Percentiles rank a stretch among this genome's conserved stretches.
Conservation (phyloP, 1,140 invertebrate genomes). For the Diprion similis region DNA sequence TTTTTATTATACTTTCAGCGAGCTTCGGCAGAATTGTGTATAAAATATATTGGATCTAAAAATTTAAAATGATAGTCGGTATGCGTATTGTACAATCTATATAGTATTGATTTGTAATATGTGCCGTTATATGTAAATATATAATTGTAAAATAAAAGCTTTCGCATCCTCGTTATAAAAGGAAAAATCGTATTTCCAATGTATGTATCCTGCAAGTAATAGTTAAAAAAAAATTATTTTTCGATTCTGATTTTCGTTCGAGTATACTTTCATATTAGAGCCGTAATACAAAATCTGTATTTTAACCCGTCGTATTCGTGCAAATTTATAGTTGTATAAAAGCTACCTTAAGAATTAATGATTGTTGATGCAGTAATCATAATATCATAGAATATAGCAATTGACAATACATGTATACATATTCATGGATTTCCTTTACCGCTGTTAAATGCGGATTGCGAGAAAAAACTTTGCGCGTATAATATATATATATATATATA, state of each 20-base stretch:
- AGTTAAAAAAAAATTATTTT: no score
- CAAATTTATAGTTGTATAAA: slow-evolving; percentile 45
- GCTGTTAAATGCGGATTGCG: not conserved
- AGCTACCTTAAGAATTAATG: slow-evolving; percentile 54
- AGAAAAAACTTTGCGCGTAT: slow-evolving; percentile 19
- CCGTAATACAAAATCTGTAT: not conserved
- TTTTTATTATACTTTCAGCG: no score
- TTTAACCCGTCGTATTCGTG: slow-evolving; percentile 12
- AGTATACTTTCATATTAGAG: slow-evolving; percentile 7
- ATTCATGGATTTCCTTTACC: not conserved
- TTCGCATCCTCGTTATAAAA: no score
- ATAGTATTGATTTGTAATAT: no score
- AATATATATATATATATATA: slow-evolving; percentile 19
- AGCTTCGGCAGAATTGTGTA: no score
- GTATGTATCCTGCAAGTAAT: no score
- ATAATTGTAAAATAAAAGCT: no score
- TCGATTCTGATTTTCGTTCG: not conserved
- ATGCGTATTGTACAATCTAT: no score
- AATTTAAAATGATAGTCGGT: no score
- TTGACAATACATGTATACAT: slow-evolving; percentile 34
- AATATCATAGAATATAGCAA: slow-evolving; percentile 35
- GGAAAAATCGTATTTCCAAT: no score
- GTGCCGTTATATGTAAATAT: no score
- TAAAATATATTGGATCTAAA: no score
- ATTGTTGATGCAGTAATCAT: slow-evolving; percentile 45